phyloP scores from a whole-genome alignment of 2,888 invertebrate species.

The Dryomyza anilis region DNA sequence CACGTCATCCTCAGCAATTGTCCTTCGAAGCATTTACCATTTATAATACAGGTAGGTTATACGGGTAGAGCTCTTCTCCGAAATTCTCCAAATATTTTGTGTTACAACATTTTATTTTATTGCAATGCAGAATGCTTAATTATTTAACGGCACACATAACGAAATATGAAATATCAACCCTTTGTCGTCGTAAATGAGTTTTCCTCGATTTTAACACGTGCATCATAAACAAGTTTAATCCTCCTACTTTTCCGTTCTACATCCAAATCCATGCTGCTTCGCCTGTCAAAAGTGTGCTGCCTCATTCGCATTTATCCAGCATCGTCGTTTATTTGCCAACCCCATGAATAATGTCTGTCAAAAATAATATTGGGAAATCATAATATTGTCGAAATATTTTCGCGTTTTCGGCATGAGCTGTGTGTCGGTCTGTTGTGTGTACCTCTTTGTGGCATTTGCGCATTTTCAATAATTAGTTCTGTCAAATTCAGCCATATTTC shows the following conservation, averaged over 20 bases:
- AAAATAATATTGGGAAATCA: constrained; percentile 32
- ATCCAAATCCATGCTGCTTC: neutral
- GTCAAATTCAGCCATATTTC: constrained; percentile 41
- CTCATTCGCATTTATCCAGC: neutral
- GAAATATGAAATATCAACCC: too few species aligned
- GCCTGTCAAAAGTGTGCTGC: neutral
- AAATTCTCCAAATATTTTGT: too few species aligned
- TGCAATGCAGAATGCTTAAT: constrained; percentile 13
- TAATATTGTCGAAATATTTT: constrained; percentile 24
- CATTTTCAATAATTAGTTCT: constrained; percentile 44
- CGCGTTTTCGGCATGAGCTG: neutral
- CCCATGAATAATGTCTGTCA: constrained; percentile 25
- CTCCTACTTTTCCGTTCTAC: neutral
- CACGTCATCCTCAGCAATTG: neutral
- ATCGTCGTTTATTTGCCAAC: neutral
- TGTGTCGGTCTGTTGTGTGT: neutral
- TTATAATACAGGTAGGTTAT: neutral
- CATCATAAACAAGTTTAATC: constrained; percentile 11
- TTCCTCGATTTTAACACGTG: too few species aligned
- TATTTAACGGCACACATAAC: too few species aligned
- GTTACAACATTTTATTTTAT: neutral
- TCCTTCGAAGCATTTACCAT: neutral
- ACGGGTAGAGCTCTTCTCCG: too few species aligned
- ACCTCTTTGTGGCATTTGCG: constrained; percentile 3
- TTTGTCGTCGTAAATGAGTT: too few species aligned